phyloP scores from a whole-genome alignment of 2,113 vertebrate genomes.

The Scopus umbretta region DNA sequence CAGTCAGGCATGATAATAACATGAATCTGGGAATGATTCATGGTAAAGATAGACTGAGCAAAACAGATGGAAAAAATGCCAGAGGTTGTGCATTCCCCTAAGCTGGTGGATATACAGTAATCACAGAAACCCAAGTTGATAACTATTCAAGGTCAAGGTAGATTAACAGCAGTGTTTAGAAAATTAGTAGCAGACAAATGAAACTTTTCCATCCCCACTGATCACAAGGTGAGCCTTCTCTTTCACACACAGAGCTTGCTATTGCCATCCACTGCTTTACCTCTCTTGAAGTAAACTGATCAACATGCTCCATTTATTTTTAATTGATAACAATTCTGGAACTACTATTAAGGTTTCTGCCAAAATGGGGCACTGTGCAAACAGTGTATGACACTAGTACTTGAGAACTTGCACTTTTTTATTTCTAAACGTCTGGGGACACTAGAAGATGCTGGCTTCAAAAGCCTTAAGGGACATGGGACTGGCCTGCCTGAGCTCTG shows the following conservation, averaged over 20 bases:
- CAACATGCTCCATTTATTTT: not conserved
- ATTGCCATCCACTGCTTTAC: accelerated
- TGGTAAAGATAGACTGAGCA: not conserved
- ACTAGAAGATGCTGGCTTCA: not conserved
- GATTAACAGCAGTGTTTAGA: not conserved
- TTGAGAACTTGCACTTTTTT: not conserved
- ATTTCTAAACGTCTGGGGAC: not conserved
- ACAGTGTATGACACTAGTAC: not conserved
- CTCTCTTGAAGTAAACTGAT: not conserved
- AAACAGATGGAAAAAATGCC: not conserved
- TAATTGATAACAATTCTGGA: not conserved
- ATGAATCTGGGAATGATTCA: not conserved
- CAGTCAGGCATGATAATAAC: not conserved
- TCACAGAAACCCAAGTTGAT: not conserved
- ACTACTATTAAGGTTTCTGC: not conserved
- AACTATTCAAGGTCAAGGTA: not conserved
- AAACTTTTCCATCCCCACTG: not conserved
- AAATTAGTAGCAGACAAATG: not conserved
- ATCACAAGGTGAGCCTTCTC: not conserved
- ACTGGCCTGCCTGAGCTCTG: not conserved
- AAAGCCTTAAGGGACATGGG: not conserved
- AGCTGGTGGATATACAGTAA: not conserved
- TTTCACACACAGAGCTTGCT: not conserved
- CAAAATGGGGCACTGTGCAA: not conserved
- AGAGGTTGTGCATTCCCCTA: not conserved